phyloP scores from a whole-genome alignment of 2,888 invertebrate genomes.

The Chelonus formosanus region DNA sequence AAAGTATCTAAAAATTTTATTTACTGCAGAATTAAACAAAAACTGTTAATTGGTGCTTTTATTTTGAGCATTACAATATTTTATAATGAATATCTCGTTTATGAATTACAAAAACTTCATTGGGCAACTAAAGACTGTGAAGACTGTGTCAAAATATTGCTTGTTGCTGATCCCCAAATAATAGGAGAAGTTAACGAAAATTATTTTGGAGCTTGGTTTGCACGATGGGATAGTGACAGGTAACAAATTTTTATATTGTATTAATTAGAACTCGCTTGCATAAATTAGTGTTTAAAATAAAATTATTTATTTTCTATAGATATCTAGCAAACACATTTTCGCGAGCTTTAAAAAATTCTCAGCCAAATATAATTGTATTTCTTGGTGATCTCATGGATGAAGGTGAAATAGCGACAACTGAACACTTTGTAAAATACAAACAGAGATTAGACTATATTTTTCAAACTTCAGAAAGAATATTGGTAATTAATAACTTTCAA shows the following conservation, averaged over 20 bases:
- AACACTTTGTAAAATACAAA: constrained; percentile 79
- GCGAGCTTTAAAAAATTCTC: constrained; percentile 74
- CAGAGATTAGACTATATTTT: constrained; percentile 78
- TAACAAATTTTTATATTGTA: constrained; percentile 60
- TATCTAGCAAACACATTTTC: constrained; percentile 83
- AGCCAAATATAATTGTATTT: constrained; percentile 87
- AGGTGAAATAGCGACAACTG: constrained; percentile 79
- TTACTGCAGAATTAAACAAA: constrained; percentile 50
- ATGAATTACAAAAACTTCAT: constrained; percentile 66
- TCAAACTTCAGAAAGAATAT: constrained; percentile 59
- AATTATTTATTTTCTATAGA: constrained; percentile 64
- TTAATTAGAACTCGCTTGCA: too few relatives aligned
- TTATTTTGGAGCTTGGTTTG: constrained; percentile 73
- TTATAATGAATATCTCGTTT: constrained; percentile 71
- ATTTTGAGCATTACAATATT: constrained; percentile 54
- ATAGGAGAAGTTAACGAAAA: constrained; percentile 82
- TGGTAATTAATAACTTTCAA: constrained; percentile 47
- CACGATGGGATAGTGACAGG: constrained; percentile 91
- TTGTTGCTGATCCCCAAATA: constrained; percentile 93
- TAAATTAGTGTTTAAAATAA: too few relatives aligned
- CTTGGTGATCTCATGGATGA: constrained; percentile 96
- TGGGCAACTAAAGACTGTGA: constrained; percentile 65
- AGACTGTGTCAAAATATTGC: constrained; percentile 73
- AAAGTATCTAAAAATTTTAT: neutral
- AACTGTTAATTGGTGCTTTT: constrained; percentile 45